Conservation (phyloP, 2,113 vertebrate genomes). For the Hystrix brachyura region DNA sequence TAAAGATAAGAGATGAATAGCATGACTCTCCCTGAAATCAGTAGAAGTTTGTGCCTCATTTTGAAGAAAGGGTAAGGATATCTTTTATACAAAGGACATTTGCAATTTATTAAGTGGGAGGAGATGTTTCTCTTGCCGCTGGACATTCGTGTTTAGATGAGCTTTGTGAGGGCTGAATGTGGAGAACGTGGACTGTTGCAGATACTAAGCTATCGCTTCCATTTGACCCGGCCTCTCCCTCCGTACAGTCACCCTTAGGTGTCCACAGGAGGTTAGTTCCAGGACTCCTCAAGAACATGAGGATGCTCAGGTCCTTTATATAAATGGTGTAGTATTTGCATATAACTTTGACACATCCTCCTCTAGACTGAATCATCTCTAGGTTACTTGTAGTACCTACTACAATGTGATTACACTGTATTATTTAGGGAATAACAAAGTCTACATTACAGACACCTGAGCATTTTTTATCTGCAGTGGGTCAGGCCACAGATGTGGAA, state of each 20-base stretch:
- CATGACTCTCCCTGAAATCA: neutral
- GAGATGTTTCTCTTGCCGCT: neutral
- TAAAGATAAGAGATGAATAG: neutral
- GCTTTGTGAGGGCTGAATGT: neutral
- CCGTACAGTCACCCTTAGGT: no score
- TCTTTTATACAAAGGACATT: conserved; percentile 13
- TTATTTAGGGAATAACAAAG: neutral
- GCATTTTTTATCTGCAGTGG: neutral
- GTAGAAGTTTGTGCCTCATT: neutral
- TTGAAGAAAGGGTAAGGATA: neutral
- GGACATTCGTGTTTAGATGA: neutral
- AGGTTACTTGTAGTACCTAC: neutral
- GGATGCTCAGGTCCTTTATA: neutral
- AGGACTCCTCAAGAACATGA: neutral
- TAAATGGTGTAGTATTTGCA: neutral
- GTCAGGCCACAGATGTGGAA: neutral
- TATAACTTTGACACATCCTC: neutral
- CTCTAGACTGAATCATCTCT: neutral
- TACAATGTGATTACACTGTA: no score
- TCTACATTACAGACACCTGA: neutral
- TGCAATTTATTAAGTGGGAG: neutral
- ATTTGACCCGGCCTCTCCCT: neutral
- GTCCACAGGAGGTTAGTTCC: neutral
- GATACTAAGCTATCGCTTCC: neutral
- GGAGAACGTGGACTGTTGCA: neutral